Evolutionary conservation across 2,888 invertebrate species (phyloP), one percentile per base, ranked within the genome.

Genomic region (Callinectes sapidus): DNA sequence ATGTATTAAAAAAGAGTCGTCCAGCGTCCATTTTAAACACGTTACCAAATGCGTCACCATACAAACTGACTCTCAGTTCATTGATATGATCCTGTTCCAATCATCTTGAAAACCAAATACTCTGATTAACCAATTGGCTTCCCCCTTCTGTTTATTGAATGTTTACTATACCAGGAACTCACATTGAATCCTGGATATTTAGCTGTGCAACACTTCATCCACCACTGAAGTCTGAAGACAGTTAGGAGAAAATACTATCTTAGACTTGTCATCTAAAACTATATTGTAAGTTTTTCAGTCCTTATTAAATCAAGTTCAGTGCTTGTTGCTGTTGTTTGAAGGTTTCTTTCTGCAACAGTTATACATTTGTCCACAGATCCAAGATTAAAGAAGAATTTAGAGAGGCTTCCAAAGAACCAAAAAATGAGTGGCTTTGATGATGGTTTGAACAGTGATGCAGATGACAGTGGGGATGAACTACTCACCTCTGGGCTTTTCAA

Each of bases 401-500:
- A 23, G 5, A 23, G 48, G 13, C 32, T 18, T 81, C 16, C 39
- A 48, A 87, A 54, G n/a, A 28, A 28, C 48, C 23, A 61, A 28
- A 71, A 13, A 28, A 89, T 77, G 32, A 85, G 28, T 89, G 61
- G 39, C n/a, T 90, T 92, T 87, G 86, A 91, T 10, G 90, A 90
- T 87, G 93, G 89, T 42, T 5, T 87, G n/a, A 88, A 66, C 0
- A 61, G 85, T 48, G 81, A 48, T 91, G 93, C 91, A 35, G 92
- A 90, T 55, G 90, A 91, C 55, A 88, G 91, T 32, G 89, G 85
- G 42, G 90, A 87, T 92, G 92, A 77, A 71, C 86, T 93, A 2
- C 42, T 93, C n/a, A 71, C 89, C 2, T 93, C 93, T 1, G 93
- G 93, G 10, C 55, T 93, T 18, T 93, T 93, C 85, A 71, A 71